phyloP scores from a whole-genome alignment of 2,797 vertebrate species.

The Crotalus adamanteus region DNA sequence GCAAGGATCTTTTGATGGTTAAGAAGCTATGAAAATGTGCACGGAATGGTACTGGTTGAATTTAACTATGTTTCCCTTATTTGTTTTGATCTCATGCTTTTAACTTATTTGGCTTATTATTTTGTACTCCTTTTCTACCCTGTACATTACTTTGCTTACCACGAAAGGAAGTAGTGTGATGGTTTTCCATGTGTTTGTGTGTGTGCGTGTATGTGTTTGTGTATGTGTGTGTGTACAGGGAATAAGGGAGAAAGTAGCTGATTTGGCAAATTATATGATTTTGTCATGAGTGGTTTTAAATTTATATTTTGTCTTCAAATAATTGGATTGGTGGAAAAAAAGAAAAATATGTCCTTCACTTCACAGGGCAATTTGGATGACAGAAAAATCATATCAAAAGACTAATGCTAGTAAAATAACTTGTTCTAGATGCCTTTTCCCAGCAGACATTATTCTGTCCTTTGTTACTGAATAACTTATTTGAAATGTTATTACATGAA shows the following conservation, averaged over 20 bases:
- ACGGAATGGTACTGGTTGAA: not conserved
- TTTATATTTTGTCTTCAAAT: slow-evolving; percentile 8
- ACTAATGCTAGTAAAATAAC: not conserved
- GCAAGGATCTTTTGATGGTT: not conserved
- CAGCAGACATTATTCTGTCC: not conserved
- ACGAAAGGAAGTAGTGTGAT: not conserved
- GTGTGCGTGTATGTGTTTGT: too few relatives aligned
- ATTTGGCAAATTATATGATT: not conserved
- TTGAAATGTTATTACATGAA: not conserved
- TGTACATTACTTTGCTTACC: not conserved
- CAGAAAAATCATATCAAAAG: not conserved
- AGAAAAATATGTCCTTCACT: not conserved
- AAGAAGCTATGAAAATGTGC: not conserved
- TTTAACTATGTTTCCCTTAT: not conserved
- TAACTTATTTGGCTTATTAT: not conserved
- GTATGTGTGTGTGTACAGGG: not conserved
- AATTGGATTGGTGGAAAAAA: slow-evolving; percentile 1
- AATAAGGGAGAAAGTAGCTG: not conserved
- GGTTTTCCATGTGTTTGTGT: not conserved
- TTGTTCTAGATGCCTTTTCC: not conserved
- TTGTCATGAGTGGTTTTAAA: not conserved
- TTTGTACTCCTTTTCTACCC: not conserved
- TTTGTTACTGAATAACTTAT: not conserved
- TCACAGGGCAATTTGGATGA: not conserved
- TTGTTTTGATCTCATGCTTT: not conserved